Evolutionary conservation across 1,140 invertebrate species (phyloP).

Genomic region (Eufriesea mexicana): DNA sequence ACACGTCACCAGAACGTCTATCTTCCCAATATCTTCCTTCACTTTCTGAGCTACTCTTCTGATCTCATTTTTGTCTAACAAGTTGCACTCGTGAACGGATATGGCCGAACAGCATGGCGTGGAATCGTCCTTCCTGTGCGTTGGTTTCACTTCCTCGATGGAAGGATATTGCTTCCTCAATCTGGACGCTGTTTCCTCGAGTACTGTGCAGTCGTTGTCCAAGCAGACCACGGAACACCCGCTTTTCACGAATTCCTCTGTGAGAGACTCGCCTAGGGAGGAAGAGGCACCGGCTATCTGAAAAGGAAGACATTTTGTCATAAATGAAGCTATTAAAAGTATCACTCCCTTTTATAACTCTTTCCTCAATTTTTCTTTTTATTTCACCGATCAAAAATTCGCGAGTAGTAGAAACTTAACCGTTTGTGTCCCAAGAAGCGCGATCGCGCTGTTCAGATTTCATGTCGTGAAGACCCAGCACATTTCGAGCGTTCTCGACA

Average conservation of each 20-base stretch:
- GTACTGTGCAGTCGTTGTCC: constrained; percentile 67
- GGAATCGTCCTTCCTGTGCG: constrained; percentile 50
- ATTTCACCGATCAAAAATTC: no score
- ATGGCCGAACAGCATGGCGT: background rate
- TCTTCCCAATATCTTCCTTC: constrained; percentile 73
- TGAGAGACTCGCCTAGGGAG: constrained; percentile 73
- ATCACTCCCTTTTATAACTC: no score
- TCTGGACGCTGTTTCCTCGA: constrained; percentile 62
- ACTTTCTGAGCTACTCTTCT: constrained; percentile 69
- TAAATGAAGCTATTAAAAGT: background rate
- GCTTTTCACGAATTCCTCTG: constrained; percentile 73
- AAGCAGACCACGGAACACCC: constrained; percentile 78
- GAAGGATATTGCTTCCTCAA: constrained; percentile 57
- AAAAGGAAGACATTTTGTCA: background rate
- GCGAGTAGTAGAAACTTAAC: no score
- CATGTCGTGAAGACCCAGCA: no score
- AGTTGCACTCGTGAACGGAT: constrained; percentile 71
- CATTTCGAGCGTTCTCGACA: no score
- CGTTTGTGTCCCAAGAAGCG: no score
- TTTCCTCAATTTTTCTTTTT: no score
- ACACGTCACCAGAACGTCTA: constrained; percentile 80
- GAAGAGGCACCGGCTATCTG: constrained; percentile 78
- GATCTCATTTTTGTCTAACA: constrained; percentile 71
- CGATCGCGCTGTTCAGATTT: no score
- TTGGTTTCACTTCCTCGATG: constrained; percentile 55